phyloP scores from a whole-genome alignment of 2,888 invertebrate genomes.

The Acleris holmiana region DNA sequence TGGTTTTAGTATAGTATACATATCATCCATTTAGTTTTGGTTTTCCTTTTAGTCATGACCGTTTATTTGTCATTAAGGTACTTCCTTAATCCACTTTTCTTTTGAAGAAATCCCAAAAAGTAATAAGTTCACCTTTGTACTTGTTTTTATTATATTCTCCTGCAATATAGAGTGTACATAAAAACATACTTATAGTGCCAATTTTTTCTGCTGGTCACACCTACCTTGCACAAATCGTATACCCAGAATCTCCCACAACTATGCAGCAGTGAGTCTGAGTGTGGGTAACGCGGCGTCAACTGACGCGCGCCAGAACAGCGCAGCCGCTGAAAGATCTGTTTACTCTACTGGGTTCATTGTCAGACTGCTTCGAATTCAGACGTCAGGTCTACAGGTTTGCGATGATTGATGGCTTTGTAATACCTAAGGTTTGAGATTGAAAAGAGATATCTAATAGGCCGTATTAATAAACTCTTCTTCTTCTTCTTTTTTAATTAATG shows the following conservation, averaged over 20 bases:
- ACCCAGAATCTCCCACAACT: constrained; percentile 64
- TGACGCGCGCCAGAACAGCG: constrained; percentile 69
- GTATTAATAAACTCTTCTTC: too few relatives aligned
- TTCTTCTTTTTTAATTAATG: too few relatives aligned
- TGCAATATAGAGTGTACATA: too few relatives aligned
- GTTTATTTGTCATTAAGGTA: too few relatives aligned
- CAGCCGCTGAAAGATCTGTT: constrained; percentile 72
- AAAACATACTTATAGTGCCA: too few relatives aligned
- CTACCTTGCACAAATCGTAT: constrained; percentile 64
- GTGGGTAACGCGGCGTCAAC: constrained; percentile 52
- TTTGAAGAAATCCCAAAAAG: too few relatives aligned
- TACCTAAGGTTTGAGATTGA: constrained; percentile 1
- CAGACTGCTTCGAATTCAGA: constrained; percentile 78
- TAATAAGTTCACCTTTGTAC: too few relatives aligned
- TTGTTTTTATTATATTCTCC: too few relatives aligned
- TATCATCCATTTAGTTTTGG: too few relatives aligned
- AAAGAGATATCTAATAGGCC: background rate
- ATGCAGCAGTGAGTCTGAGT: background rate
- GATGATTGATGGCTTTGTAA: constrained; percentile 49
- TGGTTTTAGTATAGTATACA: too few relatives aligned
- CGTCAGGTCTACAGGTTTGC: constrained; percentile 66
- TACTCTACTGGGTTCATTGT: constrained; percentile 81
- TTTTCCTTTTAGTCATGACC: too few relatives aligned
- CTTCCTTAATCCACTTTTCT: too few relatives aligned
- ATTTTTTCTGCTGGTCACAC: background rate